Conservation (phyloP, 1,140 invertebrate genomes). For the Penaeus vannamei region DNA sequence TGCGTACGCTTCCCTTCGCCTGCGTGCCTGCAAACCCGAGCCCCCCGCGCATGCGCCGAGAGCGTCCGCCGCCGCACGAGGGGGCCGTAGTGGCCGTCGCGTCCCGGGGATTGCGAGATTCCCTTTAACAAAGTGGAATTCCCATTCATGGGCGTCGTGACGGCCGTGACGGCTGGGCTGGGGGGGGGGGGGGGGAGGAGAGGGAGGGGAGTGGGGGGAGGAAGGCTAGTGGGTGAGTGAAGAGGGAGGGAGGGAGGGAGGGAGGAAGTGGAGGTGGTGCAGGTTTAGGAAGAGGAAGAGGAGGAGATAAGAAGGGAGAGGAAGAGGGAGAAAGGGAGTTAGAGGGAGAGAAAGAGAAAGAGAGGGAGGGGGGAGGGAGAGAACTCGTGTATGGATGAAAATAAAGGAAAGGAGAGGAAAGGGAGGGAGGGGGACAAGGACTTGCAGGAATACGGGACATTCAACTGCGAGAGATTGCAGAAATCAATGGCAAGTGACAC, state of each 20-base stretch:
- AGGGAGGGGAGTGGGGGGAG: background rate
- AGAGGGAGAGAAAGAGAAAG: background rate
- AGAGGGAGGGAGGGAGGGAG: background rate
- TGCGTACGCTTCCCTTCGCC: too few species aligned
- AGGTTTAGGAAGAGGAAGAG: background rate
- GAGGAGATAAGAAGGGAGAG: background rate
- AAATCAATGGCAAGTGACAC: constrained; percentile 54
- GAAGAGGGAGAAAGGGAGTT: too few species aligned
- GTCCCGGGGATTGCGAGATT: too few species aligned
- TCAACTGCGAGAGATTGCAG: constrained; percentile 50
- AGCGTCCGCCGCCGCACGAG: too few species aligned
- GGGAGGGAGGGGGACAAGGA: background rate
- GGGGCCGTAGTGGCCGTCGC: too few species aligned
- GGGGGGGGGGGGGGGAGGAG: background rate
- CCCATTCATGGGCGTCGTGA: too few species aligned
- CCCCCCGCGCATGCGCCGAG: too few species aligned
- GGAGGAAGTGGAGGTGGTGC: background rate
- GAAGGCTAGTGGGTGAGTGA: background rate
- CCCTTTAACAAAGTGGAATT: too few species aligned
- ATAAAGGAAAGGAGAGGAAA: background rate
- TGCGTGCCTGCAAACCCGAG: too few species aligned
- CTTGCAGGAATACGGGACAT: constrained; percentile 16
- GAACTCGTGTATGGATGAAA: background rate
- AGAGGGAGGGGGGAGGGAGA: background rate
- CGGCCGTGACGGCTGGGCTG: background rate